Evolutionary conservation across 2,113 vertebrate genomes (phyloP).

Genomic region (Copsychus sechellarum): DNA sequence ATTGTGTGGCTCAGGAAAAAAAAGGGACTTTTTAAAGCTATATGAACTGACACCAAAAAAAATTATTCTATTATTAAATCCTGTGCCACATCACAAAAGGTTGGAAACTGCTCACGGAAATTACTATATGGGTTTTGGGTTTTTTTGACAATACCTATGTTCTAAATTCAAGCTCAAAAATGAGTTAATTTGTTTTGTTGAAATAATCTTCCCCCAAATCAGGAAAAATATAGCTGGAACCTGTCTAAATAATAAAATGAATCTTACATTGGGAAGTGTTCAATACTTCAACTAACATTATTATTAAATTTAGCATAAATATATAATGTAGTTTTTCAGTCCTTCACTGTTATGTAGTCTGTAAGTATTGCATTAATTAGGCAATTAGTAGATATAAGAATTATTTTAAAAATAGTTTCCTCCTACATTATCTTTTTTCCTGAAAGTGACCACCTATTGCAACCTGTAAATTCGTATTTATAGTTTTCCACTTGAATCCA

Average conservation of each 20-base stretch:
- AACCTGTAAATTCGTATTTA: not conserved
- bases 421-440: not conserved
- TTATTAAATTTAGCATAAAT: not conserved
- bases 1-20: not conserved
- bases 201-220: not conserved
- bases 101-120: not conserved
- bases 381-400: not conserved
- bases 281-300: not conserved
- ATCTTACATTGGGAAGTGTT: not conserved
- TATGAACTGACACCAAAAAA: not conserved
- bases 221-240: not conserved
- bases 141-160: not conserved
- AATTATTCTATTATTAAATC: not conserved
- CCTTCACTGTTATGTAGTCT: not conserved
- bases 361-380: not conserved
- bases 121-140: rapidly evolving
- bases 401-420: not conserved
- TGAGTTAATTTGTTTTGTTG: not conserved
- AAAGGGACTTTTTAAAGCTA: not conserved
- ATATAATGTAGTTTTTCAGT: not conserved
- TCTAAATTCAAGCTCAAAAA: not conserved
- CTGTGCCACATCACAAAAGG: not conserved
- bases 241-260: not conserved
- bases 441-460: not conserved
- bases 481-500: not conserved